A percentile compares a stretch with the other conserved stretches of the same genome.
Conservation (phyloP, 1,140 invertebrate species). For the Penaeus indicus region DNA sequence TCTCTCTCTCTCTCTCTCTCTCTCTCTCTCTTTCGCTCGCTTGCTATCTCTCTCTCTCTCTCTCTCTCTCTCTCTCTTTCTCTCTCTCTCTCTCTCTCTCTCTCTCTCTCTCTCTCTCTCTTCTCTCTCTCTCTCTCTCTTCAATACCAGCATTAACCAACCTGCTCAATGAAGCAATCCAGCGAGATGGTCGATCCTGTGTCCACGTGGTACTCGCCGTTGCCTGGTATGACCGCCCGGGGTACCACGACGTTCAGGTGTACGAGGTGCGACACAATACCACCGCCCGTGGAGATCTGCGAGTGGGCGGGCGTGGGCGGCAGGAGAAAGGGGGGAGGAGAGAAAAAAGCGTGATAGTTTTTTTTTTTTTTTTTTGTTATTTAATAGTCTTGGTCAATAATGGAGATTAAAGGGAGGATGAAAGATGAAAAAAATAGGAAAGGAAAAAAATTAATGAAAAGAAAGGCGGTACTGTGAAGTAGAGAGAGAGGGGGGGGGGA, state of each 20-base stretch:
- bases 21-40: too few species aligned
- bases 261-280: conserved; percentile 87
- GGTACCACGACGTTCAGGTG: conserved; percentile 88
- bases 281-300: conserved; percentile 86
- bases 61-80: too few species aligned
- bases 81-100: too few species aligned
- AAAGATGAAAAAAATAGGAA: neutral
- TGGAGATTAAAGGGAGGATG: neutral
- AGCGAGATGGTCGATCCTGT: conserved; percentile 89
- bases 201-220: conserved; percentile 89
- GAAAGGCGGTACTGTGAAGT: neutral
- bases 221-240: conserved; percentile 85
- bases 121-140: neutral
- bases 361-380: neutral
- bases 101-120: too few species aligned
- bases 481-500: conserved; percentile 15
- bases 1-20: too few species aligned
- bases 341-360: conserved; percentile 34
- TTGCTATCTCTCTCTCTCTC: too few species aligned
- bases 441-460: neutral
- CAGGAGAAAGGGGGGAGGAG: neutral
- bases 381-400: neutral
- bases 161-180: conserved; percentile 92
- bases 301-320: conserved; percentile 44
- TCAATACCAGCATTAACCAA: conserved; percentile 70